Evolutionary conservation across 2,113 vertebrate genomes (phyloP), one percentile per base, ranked within the genome.

Genomic region (Oreotrochilus melanogaster): DNA sequence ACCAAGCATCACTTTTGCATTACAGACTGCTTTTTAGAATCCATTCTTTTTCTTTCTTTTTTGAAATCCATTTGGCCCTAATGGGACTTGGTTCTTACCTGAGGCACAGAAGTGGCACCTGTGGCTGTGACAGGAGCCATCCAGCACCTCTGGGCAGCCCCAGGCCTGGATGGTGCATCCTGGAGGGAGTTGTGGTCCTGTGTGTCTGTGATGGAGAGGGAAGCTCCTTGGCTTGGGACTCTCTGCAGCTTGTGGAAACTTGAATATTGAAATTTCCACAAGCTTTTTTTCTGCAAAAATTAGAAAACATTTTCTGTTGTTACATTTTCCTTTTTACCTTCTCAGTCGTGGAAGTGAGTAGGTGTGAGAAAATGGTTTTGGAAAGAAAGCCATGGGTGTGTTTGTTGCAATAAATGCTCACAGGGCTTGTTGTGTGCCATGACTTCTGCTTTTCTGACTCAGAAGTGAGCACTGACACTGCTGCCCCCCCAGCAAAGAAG

Each of bases 91-190:
- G 11, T 39, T 18, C 54, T 39, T 47, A 6, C 5, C 28, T 47
- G 14, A 5, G 60, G 47, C 58, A 42, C 27, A 31, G 14, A 27
- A 30, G 25, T 4, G 48, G 43, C 51, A 43, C 35, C n/a, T 31
- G 2, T 23, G 24, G 62, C 51, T 70, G 33, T 56, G 8, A 23
- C 22, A 11, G 21, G 45, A 70, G 61, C 10, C 45, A 37, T 27
- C 50, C 35, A 9, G 21, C 31, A 11, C 1, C 1, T 0, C 0
- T 54, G 51, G 14, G 31, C 7, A 39, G 28, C 14, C 22, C 14
- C 3, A 1, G 33, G 30, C 27, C 3, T 2, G 2, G 61, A 5
- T 14, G 37, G 7, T 37, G 14, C 5, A 0, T 24, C 3, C 0
- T 0, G 30, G 70, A 28, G 50, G 61, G 30, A 8, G 1, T 7